phyloP scores from a whole-genome alignment of 53 echinoderm and acorn worm genomes.

The Luidia sarsii region DNA sequence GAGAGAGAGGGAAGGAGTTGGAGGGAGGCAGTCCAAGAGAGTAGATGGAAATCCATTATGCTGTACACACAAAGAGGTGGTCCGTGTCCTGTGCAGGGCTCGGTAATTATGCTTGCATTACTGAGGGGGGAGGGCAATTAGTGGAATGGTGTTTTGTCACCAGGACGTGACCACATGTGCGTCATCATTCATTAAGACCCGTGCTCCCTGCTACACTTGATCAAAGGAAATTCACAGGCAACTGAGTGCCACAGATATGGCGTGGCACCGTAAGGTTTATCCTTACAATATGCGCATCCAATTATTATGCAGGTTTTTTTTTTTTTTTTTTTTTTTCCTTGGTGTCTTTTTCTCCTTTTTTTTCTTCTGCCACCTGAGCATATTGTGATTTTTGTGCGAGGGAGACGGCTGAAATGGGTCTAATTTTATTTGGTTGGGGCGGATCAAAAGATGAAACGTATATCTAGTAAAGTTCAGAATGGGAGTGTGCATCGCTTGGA shows the following conservation, averaged over 20 bases:
- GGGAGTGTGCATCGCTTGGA: too few relatives aligned
- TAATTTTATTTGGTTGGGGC: too few relatives aligned
- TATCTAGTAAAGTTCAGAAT: too few relatives aligned
- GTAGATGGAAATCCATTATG: conserved; percentile 47
- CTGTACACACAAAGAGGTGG: conserved; percentile 47
- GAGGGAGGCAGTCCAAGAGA: background rate
- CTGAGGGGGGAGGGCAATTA: conserved; percentile 43
- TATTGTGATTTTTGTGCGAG: too few relatives aligned
- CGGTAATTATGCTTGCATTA: conserved; percentile 53
- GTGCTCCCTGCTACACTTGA: conserved; percentile 39
- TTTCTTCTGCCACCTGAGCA: too few relatives aligned
- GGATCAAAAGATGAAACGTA: too few relatives aligned
- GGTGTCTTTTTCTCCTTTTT: too few relatives aligned
- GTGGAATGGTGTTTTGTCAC: conserved; percentile 57
- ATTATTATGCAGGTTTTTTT: background rate
- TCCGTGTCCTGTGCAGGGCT: conserved; percentile 47
- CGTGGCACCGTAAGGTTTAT: background rate
- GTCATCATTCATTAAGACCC: conserved; percentile 50
- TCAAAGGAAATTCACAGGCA: conserved; percentile 36
- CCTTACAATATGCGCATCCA: conserved; percentile 20
- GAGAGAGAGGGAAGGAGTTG: conserved; percentile 31
- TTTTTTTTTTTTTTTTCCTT: too few relatives aligned
- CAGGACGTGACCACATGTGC: conserved; percentile 59
- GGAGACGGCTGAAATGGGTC: too few relatives aligned
- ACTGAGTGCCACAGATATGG: conserved; percentile 16